A percentile compares a stretch with the other conserved stretches of the same genome.
Evolutionary conservation across 2,113 vertebrate species (phyloP).

Genomic region (Siphamia tubifer): DNA sequence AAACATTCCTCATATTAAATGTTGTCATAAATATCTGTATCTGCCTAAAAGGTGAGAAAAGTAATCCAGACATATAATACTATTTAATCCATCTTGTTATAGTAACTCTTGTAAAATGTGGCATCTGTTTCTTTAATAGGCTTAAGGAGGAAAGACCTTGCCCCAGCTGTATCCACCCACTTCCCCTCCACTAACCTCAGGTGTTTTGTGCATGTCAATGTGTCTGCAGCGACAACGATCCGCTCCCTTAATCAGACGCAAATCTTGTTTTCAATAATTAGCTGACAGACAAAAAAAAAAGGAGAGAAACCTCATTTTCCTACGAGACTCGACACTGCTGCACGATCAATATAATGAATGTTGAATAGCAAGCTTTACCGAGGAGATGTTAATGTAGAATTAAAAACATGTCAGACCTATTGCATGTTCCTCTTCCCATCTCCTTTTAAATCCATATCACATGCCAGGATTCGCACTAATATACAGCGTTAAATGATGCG

Average conservation of each 20-base stretch:
- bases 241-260: slow-evolving; percentile 70
- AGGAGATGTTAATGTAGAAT: slow-evolving; percentile 60
- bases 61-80: slow-evolving; percentile 39
- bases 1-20: too few relatives aligned
- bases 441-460: slow-evolving; percentile 46
- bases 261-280: slow-evolving; percentile 82
- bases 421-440: slow-evolving; percentile 43
- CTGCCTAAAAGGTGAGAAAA: slow-evolving; percentile 5
- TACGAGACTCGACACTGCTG: slow-evolving; percentile 42
- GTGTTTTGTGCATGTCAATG: slow-evolving; percentile 64
- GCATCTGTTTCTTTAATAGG: slow-evolving; percentile 65
- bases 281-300: slow-evolving; percentile 72
- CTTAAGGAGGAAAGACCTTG: slow-evolving; percentile 60
- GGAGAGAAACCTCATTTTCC: slow-evolving; percentile 68
- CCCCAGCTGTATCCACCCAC: slow-evolving; percentile 30
- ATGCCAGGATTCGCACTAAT: slow-evolving; percentile 37
- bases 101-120: slow-evolving; percentile 51
- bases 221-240: slow-evolving; percentile 62
- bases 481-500: slow-evolving; percentile 32
- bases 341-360: slow-evolving; percentile 74
- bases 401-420: slow-evolving; percentile 68
- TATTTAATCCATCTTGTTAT: slow-evolving; percentile 54
- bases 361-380: slow-evolving; percentile 55
- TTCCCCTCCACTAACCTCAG: slow-evolving; percentile 48
- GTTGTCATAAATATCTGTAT: not conserved